Evolutionary conservation across 2,113 vertebrate genomes (phyloP).

Genomic region (Uria lomvia): DNA sequence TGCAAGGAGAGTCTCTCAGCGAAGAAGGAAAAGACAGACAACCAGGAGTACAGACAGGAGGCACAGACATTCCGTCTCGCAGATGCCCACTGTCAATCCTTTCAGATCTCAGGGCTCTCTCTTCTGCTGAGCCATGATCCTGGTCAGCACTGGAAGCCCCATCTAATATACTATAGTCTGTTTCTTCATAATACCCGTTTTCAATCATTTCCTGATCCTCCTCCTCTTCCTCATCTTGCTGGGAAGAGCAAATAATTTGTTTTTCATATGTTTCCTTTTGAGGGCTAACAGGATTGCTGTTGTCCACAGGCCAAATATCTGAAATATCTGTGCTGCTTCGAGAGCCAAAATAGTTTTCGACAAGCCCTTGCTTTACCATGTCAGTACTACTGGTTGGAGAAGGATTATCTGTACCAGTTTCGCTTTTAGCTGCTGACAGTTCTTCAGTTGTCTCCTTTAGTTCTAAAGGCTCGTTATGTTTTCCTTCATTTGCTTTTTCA

Average conservation of each 20-base stretch:
- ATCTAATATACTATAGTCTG: constrained; percentile 78
- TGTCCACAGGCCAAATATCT: constrained; percentile 80
- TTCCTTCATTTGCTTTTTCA: constrained; percentile 42
- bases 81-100: constrained; percentile 60
- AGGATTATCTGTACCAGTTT: constrained; percentile 66
- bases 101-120: constrained; percentile 58
- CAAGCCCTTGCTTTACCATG: constrained; percentile 90
- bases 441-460: constrained; percentile 40
- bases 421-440: constrained; percentile 18
- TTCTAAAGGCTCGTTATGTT: constrained; percentile 14
- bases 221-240: constrained; percentile 77
- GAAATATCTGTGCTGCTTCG: constrained; percentile 84
- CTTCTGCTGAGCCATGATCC: constrained; percentile 45
- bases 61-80: constrained; percentile 53
- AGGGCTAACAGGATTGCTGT: constrained; percentile 65
- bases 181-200: constrained; percentile 95
- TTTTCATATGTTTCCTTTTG: constrained; percentile 60
- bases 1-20: constrained; percentile 77
- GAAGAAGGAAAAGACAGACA: constrained; percentile 78
- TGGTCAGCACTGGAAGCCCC: constrained; percentile 71
- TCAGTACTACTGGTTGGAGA: constrained; percentile 87
- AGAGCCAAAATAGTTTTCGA: constrained; percentile 96
- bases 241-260: constrained; percentile 67
- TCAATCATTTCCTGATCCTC: constrained; percentile 91
- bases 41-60: constrained; percentile 74